These are phyloP conservation scores for Pterobdella sp. DNA, from an alignment of 2,888 invertebrate genomes.

Conservation along the genomic window DNA sequence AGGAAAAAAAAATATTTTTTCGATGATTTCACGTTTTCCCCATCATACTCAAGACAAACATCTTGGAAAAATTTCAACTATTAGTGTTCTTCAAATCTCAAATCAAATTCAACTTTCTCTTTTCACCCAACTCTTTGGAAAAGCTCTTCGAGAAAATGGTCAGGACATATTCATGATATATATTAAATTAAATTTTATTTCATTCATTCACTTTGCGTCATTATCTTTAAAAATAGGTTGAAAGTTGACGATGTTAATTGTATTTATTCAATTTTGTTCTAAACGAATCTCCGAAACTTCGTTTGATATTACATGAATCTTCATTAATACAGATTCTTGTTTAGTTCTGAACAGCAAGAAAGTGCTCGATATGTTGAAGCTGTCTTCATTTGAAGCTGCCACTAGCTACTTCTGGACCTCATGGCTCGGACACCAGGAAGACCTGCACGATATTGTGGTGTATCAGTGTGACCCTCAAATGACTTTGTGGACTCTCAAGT, in stretches of 20 bases:
- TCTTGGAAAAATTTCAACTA: constrained; percentile 28
- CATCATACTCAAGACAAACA: constrained; percentile 12
- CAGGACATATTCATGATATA: too few species aligned
- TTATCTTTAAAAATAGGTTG: too few species aligned
- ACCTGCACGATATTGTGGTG: constrained; percentile 21
- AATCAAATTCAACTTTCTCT: constrained; percentile 7
- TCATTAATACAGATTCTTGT: too few species aligned
- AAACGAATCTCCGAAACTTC: too few species aligned
- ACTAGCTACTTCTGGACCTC: constrained; percentile 17
- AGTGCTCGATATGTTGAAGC: constrained; percentile 9
- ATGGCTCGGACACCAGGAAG: constrained; percentile 27
- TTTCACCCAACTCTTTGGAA: constrained; percentile 14
- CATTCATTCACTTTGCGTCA: too few species aligned
- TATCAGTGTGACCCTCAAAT: constrained; percentile 24
- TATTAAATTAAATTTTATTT: too few species aligned
- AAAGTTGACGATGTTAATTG: too few species aligned
- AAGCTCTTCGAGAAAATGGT: constrained; percentile 21
- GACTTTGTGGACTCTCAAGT: constrained; percentile 24
- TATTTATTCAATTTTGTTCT: too few species aligned
- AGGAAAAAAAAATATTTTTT: constrained; percentile 24
- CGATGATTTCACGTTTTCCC: constrained; percentile 24
- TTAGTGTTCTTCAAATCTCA: constrained; percentile 26
- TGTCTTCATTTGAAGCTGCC: constrained; percentile 18
- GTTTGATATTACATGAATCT: too few species aligned
- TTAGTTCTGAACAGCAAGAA: constrained; percentile 18